These are phyloP conservation scores for Venturia canescens DNA, from an alignment of 1,140 invertebrate genomes.

Conservation along the genomic window DNA sequence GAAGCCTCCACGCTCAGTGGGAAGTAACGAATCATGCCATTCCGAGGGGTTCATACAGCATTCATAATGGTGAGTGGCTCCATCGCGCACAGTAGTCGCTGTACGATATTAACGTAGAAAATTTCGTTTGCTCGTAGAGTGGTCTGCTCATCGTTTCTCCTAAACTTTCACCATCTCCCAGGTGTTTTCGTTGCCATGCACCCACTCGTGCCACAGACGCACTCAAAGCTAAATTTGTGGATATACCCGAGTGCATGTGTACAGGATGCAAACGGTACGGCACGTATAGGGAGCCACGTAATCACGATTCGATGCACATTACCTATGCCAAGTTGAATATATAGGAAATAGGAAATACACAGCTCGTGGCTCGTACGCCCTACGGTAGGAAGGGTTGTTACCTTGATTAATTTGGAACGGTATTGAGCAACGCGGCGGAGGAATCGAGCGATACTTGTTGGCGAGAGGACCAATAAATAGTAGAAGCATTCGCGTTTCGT, in stretches of 20 bases:
- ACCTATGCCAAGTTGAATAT: slow-evolving; percentile 39
- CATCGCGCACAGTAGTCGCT: not conserved
- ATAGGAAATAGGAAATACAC: slow-evolving; percentile 31
- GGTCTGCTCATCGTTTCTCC: not conserved
- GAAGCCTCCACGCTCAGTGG: not conserved
- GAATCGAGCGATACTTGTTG: slow-evolving; percentile 20
- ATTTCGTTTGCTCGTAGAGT: not conserved
- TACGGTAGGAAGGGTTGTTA: slow-evolving; percentile 30
- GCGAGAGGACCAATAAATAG: not conserved
- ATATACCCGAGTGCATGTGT: not conserved
- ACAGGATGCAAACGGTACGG: too few species aligned
- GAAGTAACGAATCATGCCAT: not conserved
- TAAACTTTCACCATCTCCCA: slow-evolving; percentile 19
- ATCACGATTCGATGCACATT: slow-evolving; percentile 34
- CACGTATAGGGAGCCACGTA: not conserved
- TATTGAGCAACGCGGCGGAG: slow-evolving; percentile 7
- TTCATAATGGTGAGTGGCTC: not conserved
- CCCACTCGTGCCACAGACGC: not conserved
- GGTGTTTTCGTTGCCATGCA: not conserved
- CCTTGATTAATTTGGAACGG: slow-evolving; percentile 39
- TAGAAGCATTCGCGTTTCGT: not conserved
- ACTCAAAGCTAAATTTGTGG: not conserved
- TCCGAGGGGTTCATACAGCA: not conserved
- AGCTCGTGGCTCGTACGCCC: not conserved
- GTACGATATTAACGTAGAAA: not conserved